Percentiles rank a stretch among this genome's conserved stretches.
These are phyloP conservation scores for Scaptomyza hsui DNA, from an alignment of 1,140 invertebrate genomes.

Conservation along the genomic window DNA sequence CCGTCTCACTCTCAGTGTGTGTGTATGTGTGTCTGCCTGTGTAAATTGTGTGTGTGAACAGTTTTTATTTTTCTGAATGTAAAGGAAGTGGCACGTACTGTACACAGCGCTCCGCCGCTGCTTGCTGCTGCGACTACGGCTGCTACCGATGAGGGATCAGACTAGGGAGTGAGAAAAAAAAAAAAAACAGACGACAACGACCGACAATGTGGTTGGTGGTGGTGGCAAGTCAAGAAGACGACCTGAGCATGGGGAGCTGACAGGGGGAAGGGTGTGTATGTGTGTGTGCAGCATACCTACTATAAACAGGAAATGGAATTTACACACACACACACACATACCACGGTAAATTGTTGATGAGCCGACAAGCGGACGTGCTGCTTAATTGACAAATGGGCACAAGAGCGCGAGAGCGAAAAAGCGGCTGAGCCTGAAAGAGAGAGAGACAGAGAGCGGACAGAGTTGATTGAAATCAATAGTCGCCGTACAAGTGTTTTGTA, in stretches of 20 bases:
- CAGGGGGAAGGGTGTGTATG: slow-evolving; percentile 30
- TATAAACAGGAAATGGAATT: slow-evolving; percentile 82
- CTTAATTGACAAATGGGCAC: slow-evolving; percentile 79
- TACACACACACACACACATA: slow-evolving; percentile 52
- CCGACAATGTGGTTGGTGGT: slow-evolving; percentile 32
- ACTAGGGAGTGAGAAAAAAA: slow-evolving; percentile 55
- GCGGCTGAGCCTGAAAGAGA: slow-evolving; percentile 25
- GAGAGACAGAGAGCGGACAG: slow-evolving; percentile 44
- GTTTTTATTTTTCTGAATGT: slow-evolving; percentile 83
- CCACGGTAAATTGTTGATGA: slow-evolving; percentile 62
- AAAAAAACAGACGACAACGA: slow-evolving; percentile 58
- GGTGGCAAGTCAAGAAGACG: slow-evolving; percentile 44
- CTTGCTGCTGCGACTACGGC: slow-evolving; percentile 26
- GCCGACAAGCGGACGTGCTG: slow-evolving; percentile 70
- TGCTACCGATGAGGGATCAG: slow-evolving; percentile 60
- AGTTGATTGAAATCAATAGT: slow-evolving; percentile 82
- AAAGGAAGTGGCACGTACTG: slow-evolving; percentile 82
- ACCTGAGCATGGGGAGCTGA: slow-evolving; percentile 33
- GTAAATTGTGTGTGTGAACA: slow-evolving; percentile 47
- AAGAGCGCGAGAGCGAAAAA: slow-evolving; percentile 34
- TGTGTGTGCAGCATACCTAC: slow-evolving; percentile 58
- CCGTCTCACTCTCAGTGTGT: slow-evolving; percentile 6
- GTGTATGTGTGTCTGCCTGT: slow-evolving; percentile 18
- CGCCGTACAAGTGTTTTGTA: slow-evolving; percentile 62
- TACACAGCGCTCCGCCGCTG: slow-evolving; percentile 63